These are phyloP conservation scores for Phengaris alcon DNA, from an alignment of 2,888 invertebrate genomes.

Conservation along the genomic window DNA sequence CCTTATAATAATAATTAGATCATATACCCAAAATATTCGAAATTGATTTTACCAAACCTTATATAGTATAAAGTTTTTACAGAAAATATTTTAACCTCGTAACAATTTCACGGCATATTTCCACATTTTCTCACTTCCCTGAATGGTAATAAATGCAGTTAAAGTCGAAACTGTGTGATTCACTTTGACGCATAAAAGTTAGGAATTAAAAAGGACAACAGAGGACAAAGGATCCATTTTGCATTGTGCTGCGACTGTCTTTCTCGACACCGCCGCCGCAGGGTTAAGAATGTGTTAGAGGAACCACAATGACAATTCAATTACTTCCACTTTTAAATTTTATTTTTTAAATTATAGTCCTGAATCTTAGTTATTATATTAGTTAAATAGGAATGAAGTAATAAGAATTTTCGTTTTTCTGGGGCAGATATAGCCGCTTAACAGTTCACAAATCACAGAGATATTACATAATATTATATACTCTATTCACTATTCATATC, in stretches of 20 bases:
- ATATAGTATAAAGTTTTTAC: background rate
- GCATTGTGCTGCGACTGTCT: slow-evolving; percentile 73
- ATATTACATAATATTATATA: no score
- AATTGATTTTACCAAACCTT: no score
- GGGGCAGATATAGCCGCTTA: no score
- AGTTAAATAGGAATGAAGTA: no score
- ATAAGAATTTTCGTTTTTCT: no score
- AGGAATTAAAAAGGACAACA: slow-evolving; percentile 78
- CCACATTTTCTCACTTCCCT: slow-evolving; percentile 1
- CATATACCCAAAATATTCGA: no score
- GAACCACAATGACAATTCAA: slow-evolving; percentile 20
- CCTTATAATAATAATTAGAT: no score
- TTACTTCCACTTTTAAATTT: no score
- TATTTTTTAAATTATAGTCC: no score
- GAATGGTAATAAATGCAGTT: background rate
- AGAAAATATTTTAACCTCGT: background rate
- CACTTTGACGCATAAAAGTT: slow-evolving; percentile 76
- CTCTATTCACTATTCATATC: no score
- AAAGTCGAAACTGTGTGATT: slow-evolving; percentile 55
- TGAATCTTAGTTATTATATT: no score
- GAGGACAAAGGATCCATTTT: slow-evolving; percentile 75
- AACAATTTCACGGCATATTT: background rate
- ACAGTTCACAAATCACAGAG: no score
- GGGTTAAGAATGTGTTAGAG: slow-evolving; percentile 49
- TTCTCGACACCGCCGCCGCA: slow-evolving; percentile 65